Evolutionary conservation across 2,797 vertebrate species (phyloP).

Genomic region (Tiaroga cobitis): DNA sequence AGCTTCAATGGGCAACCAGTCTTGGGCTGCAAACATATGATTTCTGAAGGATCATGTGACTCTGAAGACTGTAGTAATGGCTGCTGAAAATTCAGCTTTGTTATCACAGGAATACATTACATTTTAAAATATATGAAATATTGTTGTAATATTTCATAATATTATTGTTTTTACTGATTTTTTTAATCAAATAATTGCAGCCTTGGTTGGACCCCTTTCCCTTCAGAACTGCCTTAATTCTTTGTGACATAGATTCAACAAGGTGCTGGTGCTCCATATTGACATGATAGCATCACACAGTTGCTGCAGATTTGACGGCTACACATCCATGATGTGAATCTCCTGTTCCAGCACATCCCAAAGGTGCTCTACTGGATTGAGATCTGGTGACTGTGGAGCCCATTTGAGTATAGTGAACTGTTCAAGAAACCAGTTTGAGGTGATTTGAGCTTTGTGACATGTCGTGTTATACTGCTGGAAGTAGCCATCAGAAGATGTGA

Average conservation of each 20-base stretch:
- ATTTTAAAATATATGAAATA: neutral
- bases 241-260: neutral
- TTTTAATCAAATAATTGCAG: neutral
- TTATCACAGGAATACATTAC: neutral
- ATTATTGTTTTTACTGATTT: neutral
- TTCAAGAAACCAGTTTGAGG: neutral
- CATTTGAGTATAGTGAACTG: neutral
- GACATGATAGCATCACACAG: too few species aligned
- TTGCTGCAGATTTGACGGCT: conserved; percentile 58
- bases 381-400: conserved; percentile 37
- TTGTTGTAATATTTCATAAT: neutral
- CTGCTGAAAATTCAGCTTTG: neutral
- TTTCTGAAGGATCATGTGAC: neutral
- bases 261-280: conserved; percentile 2
- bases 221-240: neutral
- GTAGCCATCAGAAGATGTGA: conserved; percentile 52
- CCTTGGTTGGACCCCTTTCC: neutral
- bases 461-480: conserved; percentile 48
- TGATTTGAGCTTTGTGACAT: conserved; percentile 39
- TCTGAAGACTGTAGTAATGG: neutral
- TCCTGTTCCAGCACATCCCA: conserved; percentile 61
- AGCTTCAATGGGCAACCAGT: too few species aligned
- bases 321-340: conserved; percentile 65
- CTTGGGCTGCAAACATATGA: neutral
- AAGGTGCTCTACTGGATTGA: conserved; percentile 53